Base-by-base conservation (phyloP, 2,113 vertebrate genomes). In the Acrocephalus kingi region DNA sequence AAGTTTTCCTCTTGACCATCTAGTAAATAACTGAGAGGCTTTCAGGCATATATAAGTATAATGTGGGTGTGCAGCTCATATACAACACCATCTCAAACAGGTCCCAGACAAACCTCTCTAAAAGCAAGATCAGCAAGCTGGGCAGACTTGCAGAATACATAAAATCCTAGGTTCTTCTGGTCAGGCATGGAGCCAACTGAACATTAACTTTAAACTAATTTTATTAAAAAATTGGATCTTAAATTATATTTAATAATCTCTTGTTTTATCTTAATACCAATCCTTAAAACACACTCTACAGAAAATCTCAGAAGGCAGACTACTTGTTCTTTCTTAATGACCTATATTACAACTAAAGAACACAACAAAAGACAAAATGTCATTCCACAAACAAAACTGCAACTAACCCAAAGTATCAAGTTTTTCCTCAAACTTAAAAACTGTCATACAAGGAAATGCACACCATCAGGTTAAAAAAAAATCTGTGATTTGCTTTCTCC, bases 51-150 rank as follows among this genome's bases (percentile, higher is more conserved):
- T 25, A 87, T 89, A 92, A 64, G 22, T 11, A 10, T 39, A 27
- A 67, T 67, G 86, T 22, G 10, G 33, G 13, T 58, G 48, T 31
- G 21, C 49, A 80, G 80, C 52, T 84, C 76, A 62, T 90, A 71
- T 45, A 84, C 0, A 0, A 35, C 35, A 13, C 21, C 20, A 21
- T 21, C 22, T 58, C 30, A 39, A 67, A 41, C 0, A 1, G 41
- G 62, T 74, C 51, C 17, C 68, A 71, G 28, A 25, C 7, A 63
- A 84, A 68, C 3, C 5, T 19, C 73, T 59, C 52, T 61, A 72
- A 78, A 78, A 75, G 20, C 23, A 91, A 58, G 56, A 85, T 52
- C 46, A 86, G 52, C 55, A 93, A 90, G 58, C 15, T 27, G 91
- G 31, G 27, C 8, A 33, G 9, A 59, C 45, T 52, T 74, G 59